Conservation (phyloP, 2,888 invertebrate genomes). For the Subacronicta megacephala region DNA sequence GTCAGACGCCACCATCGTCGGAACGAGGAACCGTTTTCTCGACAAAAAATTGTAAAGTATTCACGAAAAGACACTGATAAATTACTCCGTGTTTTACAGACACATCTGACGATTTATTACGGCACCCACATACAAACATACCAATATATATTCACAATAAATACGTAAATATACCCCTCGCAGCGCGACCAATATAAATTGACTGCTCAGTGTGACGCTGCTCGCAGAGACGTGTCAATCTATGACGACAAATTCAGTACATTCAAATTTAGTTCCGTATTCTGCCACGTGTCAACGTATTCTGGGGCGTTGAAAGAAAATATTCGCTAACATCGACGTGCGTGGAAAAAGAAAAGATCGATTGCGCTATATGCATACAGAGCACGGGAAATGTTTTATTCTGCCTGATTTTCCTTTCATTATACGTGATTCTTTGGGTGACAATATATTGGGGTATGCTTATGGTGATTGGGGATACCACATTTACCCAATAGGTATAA, state of each 20-base stretch:
- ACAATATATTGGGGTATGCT: slow-evolving; percentile 28
- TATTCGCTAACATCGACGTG: slow-evolving; percentile 47
- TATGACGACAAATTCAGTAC: slow-evolving; percentile 30
- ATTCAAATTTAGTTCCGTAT: slow-evolving; percentile 8
- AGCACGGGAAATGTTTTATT: slow-evolving; percentile 43
- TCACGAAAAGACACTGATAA: slow-evolving; percentile 67
- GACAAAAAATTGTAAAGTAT: slow-evolving; percentile 69
- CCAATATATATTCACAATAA: slow-evolving; percentile 54
- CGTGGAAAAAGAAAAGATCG: slow-evolving; percentile 41
- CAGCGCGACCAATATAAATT: slow-evolving; percentile 15
- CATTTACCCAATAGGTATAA: background rate
- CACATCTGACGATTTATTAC: slow-evolving; percentile 67
- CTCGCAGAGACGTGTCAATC: slow-evolving; percentile 21
- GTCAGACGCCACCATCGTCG: slow-evolving; percentile 40
- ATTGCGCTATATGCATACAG: slow-evolving; percentile 36
- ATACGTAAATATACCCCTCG: slow-evolving; percentile 56
- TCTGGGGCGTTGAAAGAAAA: slow-evolving; percentile 41
- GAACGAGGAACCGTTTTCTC: slow-evolving; percentile 39
- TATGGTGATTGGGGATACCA: slow-evolving; percentile 17
- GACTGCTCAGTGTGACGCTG: slow-evolving; percentile 12
- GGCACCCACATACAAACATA: slow-evolving; percentile 59
- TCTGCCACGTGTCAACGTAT: slow-evolving; percentile 5
- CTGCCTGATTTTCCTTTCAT: slow-evolving; percentile 42
- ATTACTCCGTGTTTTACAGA: slow-evolving; percentile 70
- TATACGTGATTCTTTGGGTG: slow-evolving; percentile 29